phyloP scores from a whole-genome alignment of 2,113 vertebrate species.

The Alexandromys fortis region DNA sequence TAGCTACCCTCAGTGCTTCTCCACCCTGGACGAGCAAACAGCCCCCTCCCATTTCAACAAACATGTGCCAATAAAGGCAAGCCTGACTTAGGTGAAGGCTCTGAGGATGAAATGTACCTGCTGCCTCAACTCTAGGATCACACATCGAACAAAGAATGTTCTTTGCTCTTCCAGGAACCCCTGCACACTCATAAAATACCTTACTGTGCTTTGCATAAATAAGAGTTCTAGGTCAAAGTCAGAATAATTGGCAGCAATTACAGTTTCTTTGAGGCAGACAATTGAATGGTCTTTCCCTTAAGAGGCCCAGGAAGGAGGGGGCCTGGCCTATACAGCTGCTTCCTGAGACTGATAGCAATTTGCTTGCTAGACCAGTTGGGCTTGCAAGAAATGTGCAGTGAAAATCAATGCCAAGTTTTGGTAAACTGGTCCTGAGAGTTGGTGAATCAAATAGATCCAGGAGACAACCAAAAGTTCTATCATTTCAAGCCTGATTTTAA shows the following conservation, averaged over 20 bases:
- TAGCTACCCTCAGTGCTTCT: not conserved
- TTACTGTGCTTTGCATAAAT: slow-evolving; percentile 35
- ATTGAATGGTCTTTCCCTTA: not conserved
- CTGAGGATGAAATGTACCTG: slow-evolving; percentile 23
- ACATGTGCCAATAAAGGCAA: slow-evolving; percentile 47
- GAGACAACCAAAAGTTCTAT: not conserved
- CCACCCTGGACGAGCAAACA: slow-evolving; percentile 62
- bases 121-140: not conserved
- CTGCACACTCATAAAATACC: slow-evolving; percentile 39
- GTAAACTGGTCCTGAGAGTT: not conserved
- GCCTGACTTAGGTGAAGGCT: slow-evolving; percentile 17
- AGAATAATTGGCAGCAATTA: slow-evolving; percentile 35
- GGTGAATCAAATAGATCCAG: not conserved
- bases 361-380: not conserved
- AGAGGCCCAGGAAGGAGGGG: slow-evolving; percentile 25
- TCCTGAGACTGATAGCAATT: not conserved
- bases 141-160: slow-evolving; percentile 27
- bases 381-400: not conserved
- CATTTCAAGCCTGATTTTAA: not conserved
- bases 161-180: slow-evolving; percentile 44
- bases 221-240: slow-evolving; percentile 63
- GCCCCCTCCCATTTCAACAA: slow-evolving; percentile 43
- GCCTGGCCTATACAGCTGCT: not conserved
- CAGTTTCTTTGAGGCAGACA: slow-evolving; percentile 56
- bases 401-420: not conserved